Percentiles rank a stretch among this genome's conserved stretches.
Evolutionary conservation across 2,113 vertebrate genomes (phyloP).

Genomic region (Pedionomus torquatus): DNA sequence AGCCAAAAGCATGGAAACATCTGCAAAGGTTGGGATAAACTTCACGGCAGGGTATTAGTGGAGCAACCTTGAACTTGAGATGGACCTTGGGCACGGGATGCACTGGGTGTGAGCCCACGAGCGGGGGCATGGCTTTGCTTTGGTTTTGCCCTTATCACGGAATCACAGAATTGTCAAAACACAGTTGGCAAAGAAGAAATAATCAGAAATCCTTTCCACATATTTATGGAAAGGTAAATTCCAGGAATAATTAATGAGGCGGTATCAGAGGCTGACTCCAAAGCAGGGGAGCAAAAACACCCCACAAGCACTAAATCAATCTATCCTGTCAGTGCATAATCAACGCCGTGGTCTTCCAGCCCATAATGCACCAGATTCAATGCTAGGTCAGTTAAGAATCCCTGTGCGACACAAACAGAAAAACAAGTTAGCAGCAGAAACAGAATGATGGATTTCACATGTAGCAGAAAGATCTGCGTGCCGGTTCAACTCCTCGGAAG

Average conservation of each 20-base stretch:
- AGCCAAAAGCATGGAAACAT: not conserved
- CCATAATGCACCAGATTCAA: not conserved
- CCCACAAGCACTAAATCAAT: not conserved
- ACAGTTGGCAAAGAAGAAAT: not conserved
- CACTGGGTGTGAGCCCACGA: not conserved
- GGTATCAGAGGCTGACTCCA: not conserved
- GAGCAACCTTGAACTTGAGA: not conserved
- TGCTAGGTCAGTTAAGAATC: slow-evolving; percentile 56
- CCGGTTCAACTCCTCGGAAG: not conserved
- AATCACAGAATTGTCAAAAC: not conserved
- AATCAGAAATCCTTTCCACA: not conserved
- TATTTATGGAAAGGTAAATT: slow-evolving; percentile 43
- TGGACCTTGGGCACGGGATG: not conserved
- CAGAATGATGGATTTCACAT: slow-evolving; percentile 40
- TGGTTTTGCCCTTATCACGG: not conserved
- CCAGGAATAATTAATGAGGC: not conserved
- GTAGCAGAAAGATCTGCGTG: not conserved
- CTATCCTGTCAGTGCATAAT: slow-evolving; percentile 2
- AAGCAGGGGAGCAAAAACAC: not conserved
- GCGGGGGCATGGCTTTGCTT: not conserved
- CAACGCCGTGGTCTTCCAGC: not conserved
- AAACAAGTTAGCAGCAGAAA: slow-evolving; percentile 35
- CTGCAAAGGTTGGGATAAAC: not conserved
- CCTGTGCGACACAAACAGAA: slow-evolving; percentile 2
- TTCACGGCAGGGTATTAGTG: not conserved